phyloP scores from a whole-genome alignment of 2,113 vertebrate species.

The Campylomormyrus tamandua region DNA sequence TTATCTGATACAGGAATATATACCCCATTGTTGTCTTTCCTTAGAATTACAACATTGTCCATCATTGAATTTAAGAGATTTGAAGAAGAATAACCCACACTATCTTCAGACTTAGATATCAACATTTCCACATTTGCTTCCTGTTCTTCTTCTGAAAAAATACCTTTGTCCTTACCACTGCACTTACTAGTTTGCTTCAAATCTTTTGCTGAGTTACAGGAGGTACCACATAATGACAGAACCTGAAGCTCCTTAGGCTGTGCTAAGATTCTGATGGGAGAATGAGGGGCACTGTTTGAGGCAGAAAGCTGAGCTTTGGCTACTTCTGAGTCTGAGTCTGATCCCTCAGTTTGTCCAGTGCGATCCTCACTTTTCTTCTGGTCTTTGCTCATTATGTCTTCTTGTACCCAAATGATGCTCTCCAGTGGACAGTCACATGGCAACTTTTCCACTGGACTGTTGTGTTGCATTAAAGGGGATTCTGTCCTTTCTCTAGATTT shows the following conservation, averaged over 20 bases:
- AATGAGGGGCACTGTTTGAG: constrained; percentile 56
- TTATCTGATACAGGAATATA: background rate
- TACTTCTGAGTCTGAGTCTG: constrained; percentile 36
- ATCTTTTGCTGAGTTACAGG: constrained; percentile 51
- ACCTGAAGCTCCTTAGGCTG: constrained; percentile 49
- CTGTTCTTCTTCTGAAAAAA: constrained; percentile 25
- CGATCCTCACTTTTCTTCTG: constrained; percentile 18
- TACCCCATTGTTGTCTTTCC: background rate
- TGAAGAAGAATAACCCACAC: background rate
- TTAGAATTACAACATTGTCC: constrained; percentile 42
- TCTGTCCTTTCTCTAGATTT: constrained; percentile 16
- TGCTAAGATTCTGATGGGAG: constrained; percentile 39
- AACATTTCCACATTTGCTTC: constrained; percentile 38
- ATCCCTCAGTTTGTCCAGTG: background rate
- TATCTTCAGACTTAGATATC: constrained; percentile 47
- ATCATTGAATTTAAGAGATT: constrained; percentile 27
- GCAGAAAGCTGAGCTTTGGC: constrained; percentile 40
- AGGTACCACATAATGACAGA: constrained; percentile 52
- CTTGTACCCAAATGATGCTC: constrained; percentile 20
- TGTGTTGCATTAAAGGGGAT: constrained; percentile 25
- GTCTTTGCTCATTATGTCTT: background rate
- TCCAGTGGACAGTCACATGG: constrained; percentile 33
- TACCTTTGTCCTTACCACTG: constrained; percentile 30
- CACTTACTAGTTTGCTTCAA: constrained; percentile 41
- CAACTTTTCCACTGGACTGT: constrained; percentile 55